Percentiles rank a stretch among this genome's conserved stretches.
Evolutionary conservation across 2,113 vertebrate genomes (phyloP).

Genomic region (Alaudala cheleensis): DNA sequence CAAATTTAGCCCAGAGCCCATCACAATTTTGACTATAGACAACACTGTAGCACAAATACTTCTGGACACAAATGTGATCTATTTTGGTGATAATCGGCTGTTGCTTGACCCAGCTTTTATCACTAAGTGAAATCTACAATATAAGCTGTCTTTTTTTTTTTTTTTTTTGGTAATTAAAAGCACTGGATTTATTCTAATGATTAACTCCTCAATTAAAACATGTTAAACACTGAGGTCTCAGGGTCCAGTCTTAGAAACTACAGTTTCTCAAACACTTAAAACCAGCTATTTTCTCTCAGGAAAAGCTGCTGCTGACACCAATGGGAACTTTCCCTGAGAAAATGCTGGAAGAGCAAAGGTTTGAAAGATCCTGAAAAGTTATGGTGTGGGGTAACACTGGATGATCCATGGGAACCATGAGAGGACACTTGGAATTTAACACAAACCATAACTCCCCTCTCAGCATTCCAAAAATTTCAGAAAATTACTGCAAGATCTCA

Average conservation of each 20-base stretch:
- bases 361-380: not conserved
- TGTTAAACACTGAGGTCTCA: not conserved
- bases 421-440: not conserved
- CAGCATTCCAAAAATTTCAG: slow-evolving; percentile 2
- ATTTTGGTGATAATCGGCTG: not conserved
- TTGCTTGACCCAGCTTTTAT: not conserved
- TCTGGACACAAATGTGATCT: not conserved
- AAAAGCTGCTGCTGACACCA: not conserved
- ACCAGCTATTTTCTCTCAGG: not conserved
- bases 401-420: not conserved
- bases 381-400: not conserved
- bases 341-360: not conserved
- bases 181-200: not conserved
- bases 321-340: not conserved
- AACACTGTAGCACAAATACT: not conserved
- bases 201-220: not conserved
- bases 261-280: not conserved
- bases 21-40: not conserved
- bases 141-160: not conserved
- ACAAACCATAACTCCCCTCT: not conserved
- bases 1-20: not conserved
- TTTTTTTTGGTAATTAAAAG: not conserved
- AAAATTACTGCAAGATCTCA: not conserved
- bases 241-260: not conserved
- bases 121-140: not conserved